Evolutionary conservation across 2,888 invertebrate species (phyloP).

Genomic region (Drosophila vallismaia): DNA sequence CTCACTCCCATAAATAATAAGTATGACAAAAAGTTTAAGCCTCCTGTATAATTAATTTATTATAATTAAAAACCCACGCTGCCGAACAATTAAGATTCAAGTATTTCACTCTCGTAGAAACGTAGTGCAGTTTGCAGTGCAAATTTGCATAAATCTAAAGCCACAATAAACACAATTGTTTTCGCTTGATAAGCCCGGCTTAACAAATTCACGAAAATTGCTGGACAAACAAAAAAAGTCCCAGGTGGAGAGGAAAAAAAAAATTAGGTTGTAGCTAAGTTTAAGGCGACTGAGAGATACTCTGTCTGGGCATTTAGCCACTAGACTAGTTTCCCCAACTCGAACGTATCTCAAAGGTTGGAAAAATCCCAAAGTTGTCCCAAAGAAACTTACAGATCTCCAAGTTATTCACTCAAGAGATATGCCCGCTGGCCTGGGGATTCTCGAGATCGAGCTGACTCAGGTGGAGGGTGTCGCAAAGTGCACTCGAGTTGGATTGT

Average conservation of each 20-base stretch:
- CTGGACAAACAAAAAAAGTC: conserved; percentile 28
- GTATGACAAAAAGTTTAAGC: neutral
- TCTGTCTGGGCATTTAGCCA: neutral
- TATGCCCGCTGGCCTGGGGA: conserved; percentile 11
- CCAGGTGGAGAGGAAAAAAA: conserved; percentile 18
- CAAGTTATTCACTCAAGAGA: neutral
- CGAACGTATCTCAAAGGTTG: neutral
- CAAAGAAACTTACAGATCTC: neutral
- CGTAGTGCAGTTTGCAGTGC: neutral
- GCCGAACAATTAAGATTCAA: conserved; percentile 4
- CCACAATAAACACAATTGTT: conserved; percentile 3
- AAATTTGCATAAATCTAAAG: conserved; percentile 18
- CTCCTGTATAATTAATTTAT: conserved; percentile 25
- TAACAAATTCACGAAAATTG: conserved; percentile 23
- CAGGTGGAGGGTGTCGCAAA: conserved; percentile 47
- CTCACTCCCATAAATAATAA: neutral
- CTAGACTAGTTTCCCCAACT: neutral
- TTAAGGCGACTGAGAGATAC: neutral
- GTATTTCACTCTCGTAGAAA: neutral
- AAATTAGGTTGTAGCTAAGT: conserved; percentile 4
- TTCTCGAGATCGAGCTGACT: conserved; percentile 55
- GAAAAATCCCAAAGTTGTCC: neutral
- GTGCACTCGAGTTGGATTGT: conserved; percentile 45
- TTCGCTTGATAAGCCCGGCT: conserved; percentile 20
- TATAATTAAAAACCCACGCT: neutral